phyloP scores from a whole-genome alignment of 1,140 invertebrate species.

The Bombus breviceps region DNA sequence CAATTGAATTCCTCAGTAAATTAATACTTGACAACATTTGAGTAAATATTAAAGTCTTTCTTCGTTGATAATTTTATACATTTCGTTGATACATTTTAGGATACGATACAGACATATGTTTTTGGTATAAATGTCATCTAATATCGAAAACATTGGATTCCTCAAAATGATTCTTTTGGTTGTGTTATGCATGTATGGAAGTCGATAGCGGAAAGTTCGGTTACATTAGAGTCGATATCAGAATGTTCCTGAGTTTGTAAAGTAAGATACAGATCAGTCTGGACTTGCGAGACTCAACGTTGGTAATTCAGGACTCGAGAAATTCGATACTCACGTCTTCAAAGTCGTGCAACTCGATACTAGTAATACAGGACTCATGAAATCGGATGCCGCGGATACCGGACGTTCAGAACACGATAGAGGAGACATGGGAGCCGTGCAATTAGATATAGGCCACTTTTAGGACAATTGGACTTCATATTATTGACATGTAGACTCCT shows the following conservation, averaged over 20 bases:
- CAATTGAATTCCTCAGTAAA: too few relatives aligned
- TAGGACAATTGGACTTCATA: not conserved
- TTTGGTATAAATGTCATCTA: too few relatives aligned
- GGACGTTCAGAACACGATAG: not conserved
- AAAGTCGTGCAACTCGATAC: slow-evolving; percentile 18
- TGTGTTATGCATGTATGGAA: not conserved
- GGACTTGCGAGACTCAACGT: slow-evolving; percentile 3
- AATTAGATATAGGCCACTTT: too few relatives aligned
- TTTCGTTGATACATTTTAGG: not conserved
- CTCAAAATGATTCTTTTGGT: not conserved
- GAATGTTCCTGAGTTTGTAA: not conserved
- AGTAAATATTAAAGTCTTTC: too few relatives aligned
- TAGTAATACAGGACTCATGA: slow-evolving; percentile 20
- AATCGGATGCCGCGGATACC: not conserved
- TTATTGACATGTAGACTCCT: not conserved
- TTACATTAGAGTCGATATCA: not conserved
- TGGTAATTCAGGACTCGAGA: not conserved
- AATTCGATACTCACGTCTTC: slow-evolving; percentile 16
- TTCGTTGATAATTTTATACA: not conserved
- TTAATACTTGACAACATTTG: too few relatives aligned
- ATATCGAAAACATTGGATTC: not conserved
- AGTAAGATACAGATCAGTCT: not conserved
- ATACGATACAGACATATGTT: not conserved
- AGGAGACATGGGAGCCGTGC: not conserved
- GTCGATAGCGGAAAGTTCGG: not conserved